Percentiles rank a stretch among this genome's conserved stretches.
phyloP scores from a whole-genome alignment of 2,888 invertebrate species.

The Scrobipalpa atriplicella region DNA sequence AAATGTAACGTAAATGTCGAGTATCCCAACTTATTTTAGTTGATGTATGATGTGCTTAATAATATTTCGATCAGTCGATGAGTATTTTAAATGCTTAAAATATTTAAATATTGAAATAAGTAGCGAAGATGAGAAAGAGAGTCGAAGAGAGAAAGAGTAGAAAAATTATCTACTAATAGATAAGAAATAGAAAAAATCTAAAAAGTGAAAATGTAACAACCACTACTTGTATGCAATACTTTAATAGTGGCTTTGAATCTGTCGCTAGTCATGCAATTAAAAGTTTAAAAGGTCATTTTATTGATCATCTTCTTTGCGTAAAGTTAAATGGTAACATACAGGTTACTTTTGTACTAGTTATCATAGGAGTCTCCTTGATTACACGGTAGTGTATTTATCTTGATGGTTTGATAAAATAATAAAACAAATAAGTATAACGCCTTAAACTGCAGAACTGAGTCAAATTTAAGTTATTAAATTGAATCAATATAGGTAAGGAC shows the following conservation, averaged over 20 bases:
- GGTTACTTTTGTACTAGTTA: neutral
- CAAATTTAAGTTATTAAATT: too few relatives aligned
- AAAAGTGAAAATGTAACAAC: constrained; percentile 45
- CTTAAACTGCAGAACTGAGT: too few relatives aligned
- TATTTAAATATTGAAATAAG: constrained; percentile 49
- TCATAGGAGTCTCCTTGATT: neutral
- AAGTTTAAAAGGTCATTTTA: constrained; percentile 68
- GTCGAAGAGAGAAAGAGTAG: constrained; percentile 42
- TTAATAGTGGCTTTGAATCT: constrained; percentile 34
- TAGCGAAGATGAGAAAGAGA: constrained; percentile 10
- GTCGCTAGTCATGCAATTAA: constrained; percentile 69
- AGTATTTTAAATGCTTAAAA: constrained; percentile 68
- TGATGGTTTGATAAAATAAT: too few relatives aligned
- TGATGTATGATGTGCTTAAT: constrained; percentile 58
- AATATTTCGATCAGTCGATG: constrained; percentile 64
- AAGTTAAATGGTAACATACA: neutral
- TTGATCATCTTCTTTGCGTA: constrained; percentile 55
- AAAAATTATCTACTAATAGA: constrained; percentile 54
- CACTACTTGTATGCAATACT: constrained; percentile 48
- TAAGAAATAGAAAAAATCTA: constrained; percentile 74
- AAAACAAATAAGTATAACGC: too few relatives aligned
- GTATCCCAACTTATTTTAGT: constrained; percentile 22
- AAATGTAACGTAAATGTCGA: constrained; percentile 44
- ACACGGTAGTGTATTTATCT: neutral
- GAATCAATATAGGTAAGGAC: too few relatives aligned